A percentile compares a stretch with the other conserved stretches of the same genome.
Conservation (phyloP, 2,888 invertebrate genomes). For the Epirrita christyi region DNA sequence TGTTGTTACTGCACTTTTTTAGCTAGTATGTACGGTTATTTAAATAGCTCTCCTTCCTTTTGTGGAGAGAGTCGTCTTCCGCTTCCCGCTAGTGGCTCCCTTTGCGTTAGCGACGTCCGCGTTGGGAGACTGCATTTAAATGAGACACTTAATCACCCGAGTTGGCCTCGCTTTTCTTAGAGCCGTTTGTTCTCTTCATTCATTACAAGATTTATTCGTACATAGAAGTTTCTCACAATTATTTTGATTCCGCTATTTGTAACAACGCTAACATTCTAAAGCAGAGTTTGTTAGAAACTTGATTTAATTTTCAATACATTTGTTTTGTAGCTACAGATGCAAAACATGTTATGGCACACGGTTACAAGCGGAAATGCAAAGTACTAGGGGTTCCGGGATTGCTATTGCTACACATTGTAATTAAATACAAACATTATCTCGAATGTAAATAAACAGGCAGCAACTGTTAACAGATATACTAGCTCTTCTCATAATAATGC, state of each 20-base stretch:
- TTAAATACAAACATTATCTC: constrained; percentile 30
- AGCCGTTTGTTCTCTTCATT: constrained; percentile 78
- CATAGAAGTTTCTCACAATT: constrained; percentile 27
- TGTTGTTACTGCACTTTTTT: constrained; percentile 85
- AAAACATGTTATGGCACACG: constrained; percentile 16
- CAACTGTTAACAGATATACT: constrained; percentile 8
- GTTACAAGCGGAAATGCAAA: constrained; percentile 18
- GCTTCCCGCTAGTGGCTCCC: constrained; percentile 79
- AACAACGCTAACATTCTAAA: constrained; percentile 6
- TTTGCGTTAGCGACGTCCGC: constrained; percentile 81
- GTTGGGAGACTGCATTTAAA: constrained; percentile 83
- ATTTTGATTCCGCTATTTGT: constrained; percentile 16
- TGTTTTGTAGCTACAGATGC: constrained; percentile 15
- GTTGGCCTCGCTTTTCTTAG: constrained; percentile 77
- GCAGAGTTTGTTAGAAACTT: constrained; percentile 7
- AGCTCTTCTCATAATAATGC: constrained; percentile 2
- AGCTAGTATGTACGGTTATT: constrained; percentile 83
- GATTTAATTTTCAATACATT: constrained; percentile 20
- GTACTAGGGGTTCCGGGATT: constrained; percentile 13
- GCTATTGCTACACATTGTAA: constrained; percentile 19
- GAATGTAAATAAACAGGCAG: constrained; percentile 17
- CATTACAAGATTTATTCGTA: constrained; percentile 60
- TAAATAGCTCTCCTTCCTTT: constrained; percentile 83
- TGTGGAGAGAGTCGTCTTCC: constrained; percentile 81
- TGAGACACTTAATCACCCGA: constrained; percentile 84